Percentiles rank a stretch among this genome's conserved stretches.
Conservation (phyloP, 2,797 vertebrate species). For the Toxotes lorentzi region DNA sequence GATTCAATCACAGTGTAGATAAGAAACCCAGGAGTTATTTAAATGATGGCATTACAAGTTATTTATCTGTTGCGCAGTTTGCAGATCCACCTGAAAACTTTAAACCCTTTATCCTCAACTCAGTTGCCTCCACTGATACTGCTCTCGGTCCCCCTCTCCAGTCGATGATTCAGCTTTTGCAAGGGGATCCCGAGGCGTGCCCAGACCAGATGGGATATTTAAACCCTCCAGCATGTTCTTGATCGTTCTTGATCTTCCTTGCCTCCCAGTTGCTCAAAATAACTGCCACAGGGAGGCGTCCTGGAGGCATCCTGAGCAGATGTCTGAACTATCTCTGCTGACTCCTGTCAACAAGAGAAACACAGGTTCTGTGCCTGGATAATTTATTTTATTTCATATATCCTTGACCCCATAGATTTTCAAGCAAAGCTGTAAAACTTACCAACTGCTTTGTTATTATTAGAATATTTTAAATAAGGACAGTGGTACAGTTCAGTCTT, state of each 20-base stretch:
- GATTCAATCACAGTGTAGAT: neutral
- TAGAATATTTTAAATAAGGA: neutral
- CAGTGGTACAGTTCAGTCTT: too few species aligned
- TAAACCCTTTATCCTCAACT: neutral
- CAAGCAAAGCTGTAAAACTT: neutral
- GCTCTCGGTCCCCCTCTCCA: neutral
- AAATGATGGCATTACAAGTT: neutral
- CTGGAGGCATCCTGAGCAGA: slow-evolving; percentile 41
- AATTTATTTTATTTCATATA: neutral
- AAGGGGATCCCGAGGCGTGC: slow-evolving; percentile 39
- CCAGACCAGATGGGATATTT: slow-evolving; percentile 55
- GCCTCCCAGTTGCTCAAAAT: slow-evolving; percentile 31
- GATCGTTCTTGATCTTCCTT: slow-evolving; percentile 40
- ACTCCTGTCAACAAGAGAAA: slow-evolving; percentile 21
- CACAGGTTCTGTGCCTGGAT: neutral
- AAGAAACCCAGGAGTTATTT: neutral
- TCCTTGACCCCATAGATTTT: neutral
- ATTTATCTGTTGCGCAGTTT: neutral
- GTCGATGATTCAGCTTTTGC: slow-evolving; percentile 29
- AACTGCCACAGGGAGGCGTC: slow-evolving; percentile 52
- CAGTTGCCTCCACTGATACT: neutral
- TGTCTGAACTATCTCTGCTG: slow-evolving; percentile 24
- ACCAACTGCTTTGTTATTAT: neutral
- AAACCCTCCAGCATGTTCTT: slow-evolving; percentile 57
- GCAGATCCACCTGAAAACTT: neutral